Evolutionary conservation across 2,113 vertebrate genomes (phyloP).

Genomic region (Accipiter cooperii): DNA sequence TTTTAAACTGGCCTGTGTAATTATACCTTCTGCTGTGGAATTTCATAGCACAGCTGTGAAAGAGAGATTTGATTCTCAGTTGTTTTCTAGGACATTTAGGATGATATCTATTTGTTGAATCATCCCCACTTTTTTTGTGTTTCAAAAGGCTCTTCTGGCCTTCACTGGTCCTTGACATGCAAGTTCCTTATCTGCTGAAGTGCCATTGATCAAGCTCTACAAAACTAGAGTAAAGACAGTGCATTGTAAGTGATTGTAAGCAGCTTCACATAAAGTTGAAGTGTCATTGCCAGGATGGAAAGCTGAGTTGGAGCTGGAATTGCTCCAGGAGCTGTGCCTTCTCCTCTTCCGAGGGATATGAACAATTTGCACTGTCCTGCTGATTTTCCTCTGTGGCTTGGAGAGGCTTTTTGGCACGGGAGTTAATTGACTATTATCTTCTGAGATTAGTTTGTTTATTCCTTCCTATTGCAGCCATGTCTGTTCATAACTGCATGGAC

Average conservation of each 20-base stretch:
- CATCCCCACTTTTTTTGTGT: neutral
- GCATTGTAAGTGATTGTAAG: neutral
- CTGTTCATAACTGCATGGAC: neutral
- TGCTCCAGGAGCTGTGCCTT: neutral
- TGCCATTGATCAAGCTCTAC: neutral
- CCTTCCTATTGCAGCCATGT: neutral
- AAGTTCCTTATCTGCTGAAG: neutral
- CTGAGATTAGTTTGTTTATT: neutral
- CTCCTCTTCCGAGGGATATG: rapidly evolving
- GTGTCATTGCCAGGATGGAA: neutral
- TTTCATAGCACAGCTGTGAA: neutral
- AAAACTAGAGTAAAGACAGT: neutral
- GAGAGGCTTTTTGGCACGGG: neutral
- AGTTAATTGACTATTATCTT: neutral
- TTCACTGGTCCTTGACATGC: neutral
- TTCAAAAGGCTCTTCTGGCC: neutral
- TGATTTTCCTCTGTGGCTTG: neutral
- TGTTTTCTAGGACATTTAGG: neutral
- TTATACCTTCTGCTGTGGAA: neutral
- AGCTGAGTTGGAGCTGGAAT: neutral
- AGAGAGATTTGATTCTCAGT: neutral
- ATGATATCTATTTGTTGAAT: neutral
- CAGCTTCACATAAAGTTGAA: neutral
- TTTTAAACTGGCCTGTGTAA: neutral
- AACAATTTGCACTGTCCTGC: neutral